Base-by-base conservation (phyloP, 2,797 vertebrate species). In the Sternotherus odoratus region DNA sequence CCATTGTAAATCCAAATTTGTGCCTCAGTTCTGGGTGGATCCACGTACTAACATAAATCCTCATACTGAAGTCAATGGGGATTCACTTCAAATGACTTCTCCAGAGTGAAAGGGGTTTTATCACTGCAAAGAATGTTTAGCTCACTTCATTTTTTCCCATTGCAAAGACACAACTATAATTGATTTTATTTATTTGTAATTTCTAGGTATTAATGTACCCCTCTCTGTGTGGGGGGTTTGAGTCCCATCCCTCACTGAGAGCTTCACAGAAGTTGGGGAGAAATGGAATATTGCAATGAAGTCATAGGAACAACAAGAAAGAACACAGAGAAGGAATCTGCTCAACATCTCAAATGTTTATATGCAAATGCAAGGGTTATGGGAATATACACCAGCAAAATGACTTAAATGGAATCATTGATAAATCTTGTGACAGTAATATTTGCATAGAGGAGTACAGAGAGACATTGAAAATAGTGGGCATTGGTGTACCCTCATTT, bases 161-260 rank as follows among this genome's bases (percentile, higher is more conserved):
- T 77, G 6, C 66, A 86, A 93, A 66, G 10, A 4, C 50, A 26
- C 4, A 0, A 0, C 3, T 3, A 50, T 2, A 2, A 12, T 91
- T 77, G 12, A 72, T 0, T 8, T 89, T 24, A 12, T 82, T 6
- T 88, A 57, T 43, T 50, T 66, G 4, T 0, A 63, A 13, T 72
- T 72, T n/a, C 39, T 9, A 33, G 46, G 33, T 2, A 51, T 0
- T 21, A 39, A 16, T 60, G 3, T 82, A 50, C 2, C 13, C 2
- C 30, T 66, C 30, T 66, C 39, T 54, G 7, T 77, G 69, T 36
- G 12, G 9, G 88, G 84, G 51, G 5, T 1, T 51, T 50, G 9
- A 12, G 4, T 63, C 3, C 50, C 86, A 49, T 79, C n/a, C 0
- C 77, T 30, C 0, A 19, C 77, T 56, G 2, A 49, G 15, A 77